Evolutionary conservation across 2,797 vertebrate species (phyloP).

Genomic region (Spinus olivaceus): DNA sequence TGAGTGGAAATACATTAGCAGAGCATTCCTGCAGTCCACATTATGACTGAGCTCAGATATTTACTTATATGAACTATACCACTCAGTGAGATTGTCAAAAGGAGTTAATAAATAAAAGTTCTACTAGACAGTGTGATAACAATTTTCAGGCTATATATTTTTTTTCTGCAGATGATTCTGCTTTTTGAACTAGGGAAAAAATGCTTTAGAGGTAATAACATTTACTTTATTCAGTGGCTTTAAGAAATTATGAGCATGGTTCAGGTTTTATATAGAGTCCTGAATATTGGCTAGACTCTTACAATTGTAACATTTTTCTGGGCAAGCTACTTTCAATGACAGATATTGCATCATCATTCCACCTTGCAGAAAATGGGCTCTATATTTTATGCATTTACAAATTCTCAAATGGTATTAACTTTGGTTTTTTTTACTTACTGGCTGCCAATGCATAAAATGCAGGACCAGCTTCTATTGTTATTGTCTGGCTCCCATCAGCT

Average conservation of each 20-base stretch:
- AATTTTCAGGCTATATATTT: neutral
- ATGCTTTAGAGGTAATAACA: neutral
- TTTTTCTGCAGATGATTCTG: neutral
- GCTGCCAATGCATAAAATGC: neutral
- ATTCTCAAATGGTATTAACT: neutral
- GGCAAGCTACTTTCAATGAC: neutral
- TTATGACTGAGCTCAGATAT: neutral
- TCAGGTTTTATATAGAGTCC: neutral
- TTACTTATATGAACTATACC: neutral
- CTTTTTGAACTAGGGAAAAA: neutral
- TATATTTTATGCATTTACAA: neutral
- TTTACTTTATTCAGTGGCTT: neutral
- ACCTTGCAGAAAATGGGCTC: neutral
- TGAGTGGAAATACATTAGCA: constrained; percentile 5
- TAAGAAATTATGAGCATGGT: neutral
- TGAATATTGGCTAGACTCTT: neutral
- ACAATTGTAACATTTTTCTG: neutral
- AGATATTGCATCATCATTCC: neutral
- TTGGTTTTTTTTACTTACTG: neutral
- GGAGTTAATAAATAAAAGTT: neutral
- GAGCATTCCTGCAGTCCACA: neutral
- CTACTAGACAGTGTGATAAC: neutral
- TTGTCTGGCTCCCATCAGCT: neutral
- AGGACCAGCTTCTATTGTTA: neutral
- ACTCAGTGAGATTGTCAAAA: neutral